Evolutionary conservation across 2,113 vertebrate genomes (phyloP).

Genomic region (Gallinago jamesoni): DNA sequence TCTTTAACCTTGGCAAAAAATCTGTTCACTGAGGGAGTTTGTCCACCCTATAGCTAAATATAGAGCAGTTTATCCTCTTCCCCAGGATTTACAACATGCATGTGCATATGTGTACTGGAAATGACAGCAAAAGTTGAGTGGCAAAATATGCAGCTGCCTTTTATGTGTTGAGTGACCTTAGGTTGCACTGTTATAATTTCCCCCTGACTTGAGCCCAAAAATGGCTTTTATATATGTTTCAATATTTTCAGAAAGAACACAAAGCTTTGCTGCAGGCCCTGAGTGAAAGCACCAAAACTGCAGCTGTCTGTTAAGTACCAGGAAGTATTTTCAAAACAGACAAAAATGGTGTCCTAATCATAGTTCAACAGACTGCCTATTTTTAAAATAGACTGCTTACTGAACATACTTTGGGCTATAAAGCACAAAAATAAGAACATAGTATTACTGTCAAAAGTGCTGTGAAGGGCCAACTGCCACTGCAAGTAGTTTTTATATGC

Average conservation of each 20-base stretch:
- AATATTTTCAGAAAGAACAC: background rate
- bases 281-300: background rate
- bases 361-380: conserved; percentile 17
- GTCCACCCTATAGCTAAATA: background rate
- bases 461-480: background rate
- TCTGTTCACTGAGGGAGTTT: background rate
- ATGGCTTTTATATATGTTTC: background rate
- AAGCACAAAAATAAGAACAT: background rate
- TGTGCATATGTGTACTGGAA: background rate
- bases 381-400: conserved; percentile 23
- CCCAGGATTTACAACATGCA: background rate
- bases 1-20: background rate
- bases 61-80: background rate
- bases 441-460: conserved; percentile 2
- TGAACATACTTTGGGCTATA: background rate
- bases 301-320: conserved; percentile 4
- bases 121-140: background rate
- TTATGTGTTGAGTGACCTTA: background rate
- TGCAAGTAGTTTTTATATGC: background rate
- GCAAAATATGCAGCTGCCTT: background rate
- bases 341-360: conserved; percentile 37
- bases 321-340: conserved; percentile 29
- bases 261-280: background rate
- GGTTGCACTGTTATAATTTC: background rate
- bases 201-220: background rate